A percentile compares a stretch with the other conserved stretches of the same genome.
phyloP scores from a whole-genome alignment of 2,888 invertebrate genomes.

The Eurytoma adleriae region DNA sequence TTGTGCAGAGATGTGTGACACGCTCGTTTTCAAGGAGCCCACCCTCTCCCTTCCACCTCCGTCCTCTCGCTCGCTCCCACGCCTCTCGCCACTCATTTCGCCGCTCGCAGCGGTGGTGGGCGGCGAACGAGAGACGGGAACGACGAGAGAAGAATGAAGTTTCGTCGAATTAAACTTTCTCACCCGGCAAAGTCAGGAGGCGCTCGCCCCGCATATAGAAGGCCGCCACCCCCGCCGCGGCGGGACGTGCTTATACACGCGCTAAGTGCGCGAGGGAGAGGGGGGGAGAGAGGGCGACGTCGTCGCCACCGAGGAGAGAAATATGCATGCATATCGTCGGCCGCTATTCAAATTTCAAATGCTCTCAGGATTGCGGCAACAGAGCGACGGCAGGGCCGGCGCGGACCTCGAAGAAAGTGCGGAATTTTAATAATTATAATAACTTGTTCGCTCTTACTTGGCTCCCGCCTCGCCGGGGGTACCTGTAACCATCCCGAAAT shows the following conservation, averaged over 20 bases:
- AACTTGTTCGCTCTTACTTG: constrained; percentile 7
- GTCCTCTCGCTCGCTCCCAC: background rate
- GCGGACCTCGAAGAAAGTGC: constrained; percentile 7
- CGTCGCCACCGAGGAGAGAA: constrained; percentile 31
- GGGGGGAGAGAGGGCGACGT: constrained; percentile 24
- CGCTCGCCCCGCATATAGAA: constrained; percentile 40
- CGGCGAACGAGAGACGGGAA: constrained; percentile 39
- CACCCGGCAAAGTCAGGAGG: constrained; percentile 54
- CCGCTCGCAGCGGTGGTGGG: too few species aligned
- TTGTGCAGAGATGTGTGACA: constrained; percentile 56
- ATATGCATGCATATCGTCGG: constrained; percentile 61
- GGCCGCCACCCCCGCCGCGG: constrained; percentile 45
- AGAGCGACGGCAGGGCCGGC: background rate
- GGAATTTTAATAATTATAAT: constrained; percentile 48
- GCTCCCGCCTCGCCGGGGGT: too few species aligned
- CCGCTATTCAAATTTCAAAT: constrained; percentile 61
- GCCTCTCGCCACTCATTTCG: constrained; percentile 31
- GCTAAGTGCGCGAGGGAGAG: constrained; percentile 17
- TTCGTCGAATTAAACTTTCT: constrained; percentile 65
- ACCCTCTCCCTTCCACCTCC: background rate
- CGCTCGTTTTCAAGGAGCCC: constrained; percentile 45
- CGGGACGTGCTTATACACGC: constrained; percentile 46
- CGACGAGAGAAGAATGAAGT: constrained; percentile 58
- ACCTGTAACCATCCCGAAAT: background rate
- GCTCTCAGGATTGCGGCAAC: constrained; percentile 40